These are phyloP conservation scores for Himalopsyche phryganea DNA, from an alignment of 1,140 invertebrate genomes.

Conservation along the genomic window DNA sequence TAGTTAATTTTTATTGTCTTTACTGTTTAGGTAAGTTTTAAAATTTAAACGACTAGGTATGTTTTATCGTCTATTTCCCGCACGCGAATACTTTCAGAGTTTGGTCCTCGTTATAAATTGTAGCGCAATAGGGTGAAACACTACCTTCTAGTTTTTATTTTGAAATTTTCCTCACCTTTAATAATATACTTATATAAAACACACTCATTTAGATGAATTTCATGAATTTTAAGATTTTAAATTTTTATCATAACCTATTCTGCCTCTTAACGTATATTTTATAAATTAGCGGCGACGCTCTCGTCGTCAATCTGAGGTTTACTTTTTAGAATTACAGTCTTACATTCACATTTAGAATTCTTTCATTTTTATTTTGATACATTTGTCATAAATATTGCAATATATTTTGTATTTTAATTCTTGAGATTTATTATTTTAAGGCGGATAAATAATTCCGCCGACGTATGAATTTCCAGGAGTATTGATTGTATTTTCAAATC, in stretches of 20 bases:
- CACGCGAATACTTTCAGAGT: neutral
- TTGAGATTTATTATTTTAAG: slow-evolving; percentile 15
- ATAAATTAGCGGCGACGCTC: neutral
- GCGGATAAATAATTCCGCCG: slow-evolving; percentile 2
- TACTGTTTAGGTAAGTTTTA: neutral
- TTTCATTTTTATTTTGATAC: slow-evolving; percentile 56
- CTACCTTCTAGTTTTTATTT: slow-evolving; percentile 2
- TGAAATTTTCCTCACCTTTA: slow-evolving; percentile 1
- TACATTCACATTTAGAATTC: slow-evolving; percentile 43
- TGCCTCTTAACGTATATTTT: slow-evolving; percentile 16
- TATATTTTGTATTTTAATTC: slow-evolving; percentile 24
- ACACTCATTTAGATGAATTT: slow-evolving; percentile 4
- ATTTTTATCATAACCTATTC: slow-evolving; percentile 10
- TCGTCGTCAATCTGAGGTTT: slow-evolving; percentile 5
- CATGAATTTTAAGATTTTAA: slow-evolving; percentile 10
- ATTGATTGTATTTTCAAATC: neutral
- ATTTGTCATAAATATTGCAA: slow-evolving; percentile 49
- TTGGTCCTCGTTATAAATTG: neutral
- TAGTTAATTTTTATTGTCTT: slow-evolving; percentile 8
- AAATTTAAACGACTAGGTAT: neutral
- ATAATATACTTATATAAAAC: slow-evolving; percentile 8
- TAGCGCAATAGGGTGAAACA: neutral
- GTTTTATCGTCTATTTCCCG: neutral
- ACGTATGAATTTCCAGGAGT: neutral
- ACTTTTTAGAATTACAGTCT: slow-evolving; percentile 4